These are phyloP conservation scores for Acronicta alni DNA, from an alignment of 2,888 invertebrate species.

Conservation along the genomic window DNA sequence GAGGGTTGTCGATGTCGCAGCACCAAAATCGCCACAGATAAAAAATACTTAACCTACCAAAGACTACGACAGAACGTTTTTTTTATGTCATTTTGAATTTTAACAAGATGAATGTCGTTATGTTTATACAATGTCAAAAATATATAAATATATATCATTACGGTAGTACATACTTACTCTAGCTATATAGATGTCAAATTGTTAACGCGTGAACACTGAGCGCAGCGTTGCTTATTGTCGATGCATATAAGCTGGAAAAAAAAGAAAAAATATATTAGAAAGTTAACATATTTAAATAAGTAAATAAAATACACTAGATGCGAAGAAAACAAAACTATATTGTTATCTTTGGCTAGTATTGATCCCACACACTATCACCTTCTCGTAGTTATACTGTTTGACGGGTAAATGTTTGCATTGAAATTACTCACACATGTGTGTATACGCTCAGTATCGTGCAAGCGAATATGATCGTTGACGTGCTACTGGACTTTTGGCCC, in stretches of 20 bases:
- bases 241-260: conserved; percentile 81
- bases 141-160: conserved; percentile 60
- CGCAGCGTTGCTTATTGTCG: conserved; percentile 80
- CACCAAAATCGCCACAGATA: conserved; percentile 60
- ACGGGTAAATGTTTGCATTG: too few species aligned
- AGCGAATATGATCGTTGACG: too few species aligned
- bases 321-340: too few species aligned
- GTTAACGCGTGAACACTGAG: conserved; percentile 53
- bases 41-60: conserved; percentile 60
- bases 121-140: conserved; percentile 62
- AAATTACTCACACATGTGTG: too few species aligned
- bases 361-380: too few species aligned
- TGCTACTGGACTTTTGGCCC: too few species aligned
- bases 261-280: conserved; percentile 22
- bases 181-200: conserved; percentile 61
- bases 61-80: conserved; percentile 52
- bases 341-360: too few species aligned
- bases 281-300: too few species aligned
- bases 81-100: conserved; percentile 58
- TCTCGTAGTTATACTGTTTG: too few species aligned
- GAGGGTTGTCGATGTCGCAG: conserved; percentile 60
- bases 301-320: too few species aligned
- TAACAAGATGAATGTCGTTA: conserved; percentile 52
- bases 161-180: conserved; percentile 65
- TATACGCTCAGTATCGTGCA: too few species aligned